phyloP scores from a whole-genome alignment of 2,888 invertebrate genomes.

The Digitonthophagus gazella region DNA sequence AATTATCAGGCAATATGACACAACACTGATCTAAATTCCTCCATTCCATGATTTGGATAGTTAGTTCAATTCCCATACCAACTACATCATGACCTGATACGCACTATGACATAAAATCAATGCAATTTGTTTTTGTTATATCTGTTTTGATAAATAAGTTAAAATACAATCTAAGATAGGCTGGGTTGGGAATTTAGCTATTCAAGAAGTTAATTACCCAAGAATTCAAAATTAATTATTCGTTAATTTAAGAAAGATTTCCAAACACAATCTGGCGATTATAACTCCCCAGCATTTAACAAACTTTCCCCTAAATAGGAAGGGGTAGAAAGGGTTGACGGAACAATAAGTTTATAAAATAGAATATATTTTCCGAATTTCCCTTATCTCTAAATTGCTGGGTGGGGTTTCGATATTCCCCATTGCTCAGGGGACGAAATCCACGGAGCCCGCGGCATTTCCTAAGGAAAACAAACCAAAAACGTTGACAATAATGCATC shows the following conservation, averaged over 20 bases:
- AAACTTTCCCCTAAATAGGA: too few species aligned
- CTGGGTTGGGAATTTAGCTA: not conserved
- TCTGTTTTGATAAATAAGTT: too few species aligned
- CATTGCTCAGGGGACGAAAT: not conserved
- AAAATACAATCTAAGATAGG: too few species aligned
- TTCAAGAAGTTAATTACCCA: not conserved
- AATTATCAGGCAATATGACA: too few species aligned
- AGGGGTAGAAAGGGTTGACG: not conserved
- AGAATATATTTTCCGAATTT: not conserved
- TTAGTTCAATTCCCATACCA: too few species aligned
- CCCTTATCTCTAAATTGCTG: not conserved
- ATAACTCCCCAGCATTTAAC: not conserved
- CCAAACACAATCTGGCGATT: not conserved
- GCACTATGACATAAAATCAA: too few species aligned
- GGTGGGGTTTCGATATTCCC: not conserved
- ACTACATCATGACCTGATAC: too few species aligned
- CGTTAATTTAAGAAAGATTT: not conserved
- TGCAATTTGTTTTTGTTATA: too few species aligned
- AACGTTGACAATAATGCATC: slow-evolving; percentile 15
- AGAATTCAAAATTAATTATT: not conserved
- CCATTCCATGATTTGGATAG: too few species aligned
- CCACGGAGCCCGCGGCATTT: not conserved
- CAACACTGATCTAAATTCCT: too few species aligned
- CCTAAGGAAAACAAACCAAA: not conserved
- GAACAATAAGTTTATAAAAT: not conserved